Evolutionary conservation across 1,140 invertebrate species (phyloP).

Genomic region (Cotesia chilonis): DNA sequence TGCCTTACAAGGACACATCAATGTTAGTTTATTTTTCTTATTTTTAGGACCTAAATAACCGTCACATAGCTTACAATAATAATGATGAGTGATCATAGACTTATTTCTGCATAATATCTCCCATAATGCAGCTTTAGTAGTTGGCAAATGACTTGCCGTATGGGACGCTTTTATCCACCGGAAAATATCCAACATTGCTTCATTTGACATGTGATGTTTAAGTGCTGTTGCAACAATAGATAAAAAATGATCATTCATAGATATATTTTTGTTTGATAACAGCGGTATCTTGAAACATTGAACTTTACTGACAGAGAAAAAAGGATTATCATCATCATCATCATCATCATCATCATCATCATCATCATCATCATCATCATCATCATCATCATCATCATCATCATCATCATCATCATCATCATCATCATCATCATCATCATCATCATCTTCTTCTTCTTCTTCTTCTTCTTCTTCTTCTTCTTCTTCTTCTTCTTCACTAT

Average conservation of each 20-base stretch:
- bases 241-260: conserved; percentile 10
- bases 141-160: conserved; percentile 5
- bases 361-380: too few relatives aligned
- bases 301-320: too few relatives aligned
- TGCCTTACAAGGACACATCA: conserved; percentile 8
- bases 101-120: conserved; percentile 12
- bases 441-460: too few relatives aligned
- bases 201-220: conserved; percentile 15
- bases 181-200: not conserved
- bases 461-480: too few relatives aligned
- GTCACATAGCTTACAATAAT: conserved; percentile 18
- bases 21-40: not conserved
- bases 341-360: too few relatives aligned
- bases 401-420: too few relatives aligned
- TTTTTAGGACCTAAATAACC: conserved; percentile 12
- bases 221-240: conserved; percentile 6
- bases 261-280: not conserved
- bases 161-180: conserved; percentile 6
- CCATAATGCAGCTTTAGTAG: conserved; percentile 24
- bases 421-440: too few relatives aligned
- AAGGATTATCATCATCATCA: too few relatives aligned
- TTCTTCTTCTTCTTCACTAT: too few relatives aligned
- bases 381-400: too few relatives aligned
- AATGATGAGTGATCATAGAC: not conserved
- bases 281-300: too few relatives aligned